phyloP scores from a whole-genome alignment of 1,140 invertebrate genomes.

The Drosophila grimshawi region DNA sequence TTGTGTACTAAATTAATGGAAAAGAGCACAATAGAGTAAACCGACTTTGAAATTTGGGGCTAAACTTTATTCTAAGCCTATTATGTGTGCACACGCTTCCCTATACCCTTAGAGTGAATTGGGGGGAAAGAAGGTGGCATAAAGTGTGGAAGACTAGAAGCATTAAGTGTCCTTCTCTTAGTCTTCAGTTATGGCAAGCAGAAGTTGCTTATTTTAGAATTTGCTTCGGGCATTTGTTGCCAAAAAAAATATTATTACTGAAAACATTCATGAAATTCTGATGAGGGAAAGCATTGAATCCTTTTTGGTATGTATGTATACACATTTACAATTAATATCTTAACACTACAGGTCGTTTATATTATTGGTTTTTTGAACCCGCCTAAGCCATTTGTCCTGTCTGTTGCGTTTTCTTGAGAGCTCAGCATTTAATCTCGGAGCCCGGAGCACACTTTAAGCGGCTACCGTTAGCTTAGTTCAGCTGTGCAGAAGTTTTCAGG shows the following conservation, averaged over 20 bases:
- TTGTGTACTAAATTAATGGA: not conserved
- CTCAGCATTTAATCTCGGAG: constrained; percentile 3
- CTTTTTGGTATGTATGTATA: not conserved
- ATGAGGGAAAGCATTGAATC: not conserved
- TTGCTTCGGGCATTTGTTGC: too few relatives aligned
- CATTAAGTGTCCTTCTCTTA: too few relatives aligned
- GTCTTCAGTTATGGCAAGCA: too few relatives aligned
- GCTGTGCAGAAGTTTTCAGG: constrained; percentile 10
- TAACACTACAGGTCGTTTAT: not conserved
- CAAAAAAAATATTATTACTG: too few relatives aligned
- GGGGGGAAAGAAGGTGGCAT: not conserved
- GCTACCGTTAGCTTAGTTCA: constrained; percentile 30
- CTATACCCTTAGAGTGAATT: not conserved
- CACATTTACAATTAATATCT: not conserved
- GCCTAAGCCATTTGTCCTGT: not conserved
- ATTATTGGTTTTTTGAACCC: constrained; percentile 6
- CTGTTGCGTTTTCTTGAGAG: constrained; percentile 16
- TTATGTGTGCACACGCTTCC: not conserved
- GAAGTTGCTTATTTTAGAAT: too few relatives aligned
- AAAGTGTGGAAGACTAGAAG: not conserved
- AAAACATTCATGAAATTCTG: not conserved
- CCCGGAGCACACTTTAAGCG: constrained; percentile 24
- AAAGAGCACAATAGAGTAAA: constrained; percentile 30
- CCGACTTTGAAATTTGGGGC: constrained; percentile 41
- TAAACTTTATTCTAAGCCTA: not conserved